Conservation (phyloP, 2,888 invertebrate genomes). For the Drosophila gaucha region DNA sequence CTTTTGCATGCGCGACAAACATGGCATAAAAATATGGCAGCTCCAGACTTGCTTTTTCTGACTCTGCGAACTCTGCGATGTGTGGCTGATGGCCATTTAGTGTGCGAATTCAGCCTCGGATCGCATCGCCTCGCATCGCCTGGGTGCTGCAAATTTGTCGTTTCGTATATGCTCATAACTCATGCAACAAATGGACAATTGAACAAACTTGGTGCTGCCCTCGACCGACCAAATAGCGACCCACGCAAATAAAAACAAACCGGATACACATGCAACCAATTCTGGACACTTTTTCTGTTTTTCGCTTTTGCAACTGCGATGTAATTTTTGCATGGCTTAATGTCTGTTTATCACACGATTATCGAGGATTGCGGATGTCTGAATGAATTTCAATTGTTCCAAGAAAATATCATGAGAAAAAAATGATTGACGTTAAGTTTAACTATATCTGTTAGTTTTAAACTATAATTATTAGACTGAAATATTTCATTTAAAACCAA, state of each 20-base stretch:
- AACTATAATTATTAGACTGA: too few species aligned
- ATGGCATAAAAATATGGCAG: constrained; percentile 81
- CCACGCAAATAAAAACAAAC: constrained; percentile 42
- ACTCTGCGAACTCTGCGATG: constrained; percentile 5
- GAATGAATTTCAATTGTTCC: constrained; percentile 5
- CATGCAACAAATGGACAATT: constrained; percentile 80
- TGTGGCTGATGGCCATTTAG: constrained; percentile 68
- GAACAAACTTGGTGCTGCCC: too few species aligned
- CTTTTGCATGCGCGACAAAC: constrained; percentile 74
- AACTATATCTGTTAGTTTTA: too few species aligned
- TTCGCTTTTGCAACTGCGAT: constrained; percentile 25
- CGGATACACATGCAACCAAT: constrained; percentile 55
- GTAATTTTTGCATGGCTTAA: constrained; percentile 36
- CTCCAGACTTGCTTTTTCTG: constrained; percentile 8
- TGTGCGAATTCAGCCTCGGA: constrained; percentile 28
- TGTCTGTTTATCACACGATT: constrained; percentile 14
- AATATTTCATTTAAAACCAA: too few species aligned
- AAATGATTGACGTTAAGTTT: not conserved
- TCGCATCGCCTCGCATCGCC: not conserved
- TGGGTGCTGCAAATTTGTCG: constrained; percentile 70
- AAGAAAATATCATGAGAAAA: not conserved
- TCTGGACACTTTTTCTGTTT: not conserved
- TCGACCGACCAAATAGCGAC: constrained; percentile 12
- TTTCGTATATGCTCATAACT: constrained; percentile 80
- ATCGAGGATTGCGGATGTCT: not conserved